A percentile compares a stretch with the other conserved stretches of the same genome.
Conservation (phyloP, 2,797 vertebrate species). For the Mormyrus hasselquistii region DNA sequence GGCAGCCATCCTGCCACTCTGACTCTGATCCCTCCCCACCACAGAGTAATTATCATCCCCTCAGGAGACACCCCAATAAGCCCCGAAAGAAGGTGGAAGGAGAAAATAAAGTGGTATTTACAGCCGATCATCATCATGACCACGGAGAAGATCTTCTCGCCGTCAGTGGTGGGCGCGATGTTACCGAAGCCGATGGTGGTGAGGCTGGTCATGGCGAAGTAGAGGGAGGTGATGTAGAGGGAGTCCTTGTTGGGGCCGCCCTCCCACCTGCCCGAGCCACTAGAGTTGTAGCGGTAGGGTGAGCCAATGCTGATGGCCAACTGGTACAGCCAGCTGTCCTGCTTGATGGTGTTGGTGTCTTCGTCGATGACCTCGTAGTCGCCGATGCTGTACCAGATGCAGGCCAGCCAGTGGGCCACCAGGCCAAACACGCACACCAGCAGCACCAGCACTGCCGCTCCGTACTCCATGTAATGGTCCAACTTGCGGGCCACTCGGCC, state of each 20-base stretch:
- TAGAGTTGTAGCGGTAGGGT: constrained; percentile 75
- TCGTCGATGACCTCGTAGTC: constrained; percentile 82
- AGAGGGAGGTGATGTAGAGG: constrained; percentile 83
- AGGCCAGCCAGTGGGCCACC: constrained; percentile 81
- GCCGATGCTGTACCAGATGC: constrained; percentile 85
- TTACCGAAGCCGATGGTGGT: constrained; percentile 89
- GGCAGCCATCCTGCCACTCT: not conserved
- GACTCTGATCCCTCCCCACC: not conserved
- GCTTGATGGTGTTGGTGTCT: constrained; percentile 76
- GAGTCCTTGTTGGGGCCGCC: constrained; percentile 79
- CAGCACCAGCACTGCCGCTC: constrained; percentile 77
- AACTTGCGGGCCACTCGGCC: constrained; percentile 79
- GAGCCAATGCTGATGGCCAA: constrained; percentile 76
- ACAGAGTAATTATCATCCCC: not conserved
- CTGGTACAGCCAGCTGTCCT: constrained; percentile 81
- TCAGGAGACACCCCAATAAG: not conserved
- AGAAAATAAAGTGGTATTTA: constrained; percentile 42
- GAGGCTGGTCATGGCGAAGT: constrained; percentile 85
- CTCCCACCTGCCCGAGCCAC: constrained; percentile 70
- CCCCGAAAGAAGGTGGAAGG: not conserved
- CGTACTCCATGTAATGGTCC: constrained; percentile 82
- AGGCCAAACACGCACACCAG: constrained; percentile 80
- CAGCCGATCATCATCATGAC: constrained; percentile 84
- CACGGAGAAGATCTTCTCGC: constrained; percentile 89
- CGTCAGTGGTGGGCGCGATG: constrained; percentile 82